Evolutionary conservation across 2,113 vertebrate species (phyloP), one percentile per base, ranked within the genome.

Genomic region (Chrysochloris asiatica): DNA sequence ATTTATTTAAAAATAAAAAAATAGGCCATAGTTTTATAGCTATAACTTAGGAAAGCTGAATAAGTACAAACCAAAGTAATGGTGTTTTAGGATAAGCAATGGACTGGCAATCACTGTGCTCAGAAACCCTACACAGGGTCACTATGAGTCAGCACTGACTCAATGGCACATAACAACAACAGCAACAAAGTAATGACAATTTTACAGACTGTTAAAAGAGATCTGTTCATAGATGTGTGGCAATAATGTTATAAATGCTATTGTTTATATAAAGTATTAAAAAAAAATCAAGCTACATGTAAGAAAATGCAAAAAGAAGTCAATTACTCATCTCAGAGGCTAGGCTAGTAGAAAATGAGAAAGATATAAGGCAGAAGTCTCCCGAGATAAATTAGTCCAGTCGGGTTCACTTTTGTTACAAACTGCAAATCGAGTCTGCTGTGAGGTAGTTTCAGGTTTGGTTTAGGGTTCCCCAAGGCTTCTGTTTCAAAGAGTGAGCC

Each of bases 401-500:
- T 73, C 86, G 67, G 87, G 83, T 81, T 93, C 91, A 63, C 78
- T 87, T 91, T 78, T 75, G 71, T 71, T 92, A 84, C 69, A 76
- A 92, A 95, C 81, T 83, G 41, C 85, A 95, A 93, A 89, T 83
- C 43, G 3, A 84, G 63, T 65, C 91, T 93, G 56, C 79, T 71
- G 38, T 81, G 56, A 89, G 78, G 50, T 89, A 72, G 88, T 93
- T 92, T 82, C 78, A 72, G 54, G 36, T 83, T 93, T 91, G 71
- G 78, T 93, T 91, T 96, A 94, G 85, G 85, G 85, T 48, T 89
- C 95, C 96, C 93, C 52, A 67, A 90, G 89, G 81, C 48, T 80
- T 92, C 89, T 94, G 43, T 82, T 95, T 80, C 94, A 89, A 90
- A 93, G 87, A 93, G 65, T 2, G 10, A 93, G 69, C 50, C 76